Percentiles rank a stretch among this genome's conserved stretches.
These are phyloP conservation scores for Halocaridina rubra DNA, from an alignment of 2,888 invertebrate genomes.

Conservation along the genomic window DNA sequence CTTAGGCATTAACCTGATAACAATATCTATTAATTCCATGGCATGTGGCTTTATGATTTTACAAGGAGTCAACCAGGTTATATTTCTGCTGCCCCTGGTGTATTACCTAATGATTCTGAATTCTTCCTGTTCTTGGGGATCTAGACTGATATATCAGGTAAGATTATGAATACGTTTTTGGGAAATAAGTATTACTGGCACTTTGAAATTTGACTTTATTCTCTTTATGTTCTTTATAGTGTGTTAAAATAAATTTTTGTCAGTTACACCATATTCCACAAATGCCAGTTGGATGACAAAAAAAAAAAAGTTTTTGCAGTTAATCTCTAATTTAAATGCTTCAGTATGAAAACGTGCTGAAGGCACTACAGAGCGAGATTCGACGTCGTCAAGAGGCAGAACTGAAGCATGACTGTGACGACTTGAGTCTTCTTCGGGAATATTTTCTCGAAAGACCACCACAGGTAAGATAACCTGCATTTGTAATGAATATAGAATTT, in stretches of 20 bases:
- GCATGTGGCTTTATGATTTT: not conserved
- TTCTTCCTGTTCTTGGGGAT: not conserved
- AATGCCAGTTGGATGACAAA: not conserved
- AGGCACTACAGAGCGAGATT: not conserved
- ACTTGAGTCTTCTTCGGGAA: not conserved
- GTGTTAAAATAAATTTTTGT: not conserved
- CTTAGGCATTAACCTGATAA: not conserved
- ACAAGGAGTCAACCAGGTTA: not conserved
- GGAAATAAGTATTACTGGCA: no score
- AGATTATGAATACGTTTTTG: no score
- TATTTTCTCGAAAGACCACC: not conserved
- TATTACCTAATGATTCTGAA: not conserved
- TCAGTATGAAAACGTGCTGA: not conserved
- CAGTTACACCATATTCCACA: not conserved
- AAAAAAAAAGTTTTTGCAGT: not conserved
- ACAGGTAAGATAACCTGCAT: no score
- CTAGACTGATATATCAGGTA: not conserved
- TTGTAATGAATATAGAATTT: no score
- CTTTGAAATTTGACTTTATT: no score
- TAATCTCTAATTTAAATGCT: not conserved
- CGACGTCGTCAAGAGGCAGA: not conserved
- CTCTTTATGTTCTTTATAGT: not conserved
- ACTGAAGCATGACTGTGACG: not conserved
- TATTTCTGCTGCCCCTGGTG: conserved; percentile 20
- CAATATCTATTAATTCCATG: not conserved